Evolutionary conservation across 2,113 vertebrate species (phyloP), one percentile per base, ranked within the genome.

Genomic region (Oncorhynchus tshawytscha): DNA sequence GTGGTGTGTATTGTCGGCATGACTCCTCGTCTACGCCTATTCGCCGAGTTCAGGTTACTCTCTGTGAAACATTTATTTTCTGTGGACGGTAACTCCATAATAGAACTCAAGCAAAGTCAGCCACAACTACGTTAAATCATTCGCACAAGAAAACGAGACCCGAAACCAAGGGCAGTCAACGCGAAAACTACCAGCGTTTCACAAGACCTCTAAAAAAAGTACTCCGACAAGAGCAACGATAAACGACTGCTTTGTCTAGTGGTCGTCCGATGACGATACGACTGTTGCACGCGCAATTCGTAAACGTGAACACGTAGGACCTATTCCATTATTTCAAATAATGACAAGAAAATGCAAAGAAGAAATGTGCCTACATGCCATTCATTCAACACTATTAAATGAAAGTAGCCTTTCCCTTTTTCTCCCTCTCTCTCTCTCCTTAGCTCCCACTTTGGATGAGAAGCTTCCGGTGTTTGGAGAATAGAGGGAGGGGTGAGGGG

Each of bases 381-480:
- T 67, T 67, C 25, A 13, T 67, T 67, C 51, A 15, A 18, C 4
- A 45, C 67, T 45, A 69, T 69, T 69, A 15, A 69, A 45, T 60
- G 54, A 68, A 57, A 70, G n/a, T 18, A 15, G 20, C 48, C 57
- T 66, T 27, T 25, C 27, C 12, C 25, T 57, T 6, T 31, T 39
- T 29, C 45, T 31, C 29, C 6, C 31, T 7, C 31, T 25, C 24
- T 15, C 24, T 15, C 49, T 69, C 49, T 68, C 65, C 65, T 71
- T 69, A 7, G 22, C 65, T 69, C 71, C 39, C 70, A 22, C 65
- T 51, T 73, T 31, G 27, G 77, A 34, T 25, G 27, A 67, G 51
- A 34, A 16, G 77, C 72, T 78, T 78, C 77, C 77, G 70, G 77
- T 78, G 65, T 78, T 69, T 29, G 66, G 49, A 49, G 29, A 60